phyloP scores from a whole-genome alignment of 2,113 vertebrate species.

The Barnardius zonarius region DNA sequence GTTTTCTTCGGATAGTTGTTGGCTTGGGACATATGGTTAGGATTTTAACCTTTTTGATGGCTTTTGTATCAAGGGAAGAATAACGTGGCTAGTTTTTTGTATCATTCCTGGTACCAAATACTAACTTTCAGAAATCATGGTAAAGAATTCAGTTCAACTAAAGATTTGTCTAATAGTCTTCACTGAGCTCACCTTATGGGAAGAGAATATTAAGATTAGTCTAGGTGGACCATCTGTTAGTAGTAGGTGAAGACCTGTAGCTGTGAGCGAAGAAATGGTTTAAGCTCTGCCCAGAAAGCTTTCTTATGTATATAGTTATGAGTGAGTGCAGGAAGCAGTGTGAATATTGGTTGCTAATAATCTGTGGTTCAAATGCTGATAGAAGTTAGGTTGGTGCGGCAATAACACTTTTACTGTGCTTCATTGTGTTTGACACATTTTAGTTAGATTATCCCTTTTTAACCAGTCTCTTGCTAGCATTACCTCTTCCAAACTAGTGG shows the following conservation, averaged over 20 bases:
- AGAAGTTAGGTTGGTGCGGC: not conserved
- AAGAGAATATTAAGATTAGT: not conserved
- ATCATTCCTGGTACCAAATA: not conserved
- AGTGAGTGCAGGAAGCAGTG: not conserved
- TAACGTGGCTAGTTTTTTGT: too few relatives aligned
- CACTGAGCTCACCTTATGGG: not conserved
- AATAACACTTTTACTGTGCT: not conserved
- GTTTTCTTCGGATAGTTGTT: not conserved
- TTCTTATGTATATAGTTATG: too few relatives aligned
- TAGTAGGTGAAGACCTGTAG: not conserved
- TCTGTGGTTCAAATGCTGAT: not conserved
- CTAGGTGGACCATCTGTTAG: not conserved
- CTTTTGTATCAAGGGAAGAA: not conserved
- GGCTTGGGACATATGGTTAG: not conserved
- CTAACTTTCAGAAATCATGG: not conserved
- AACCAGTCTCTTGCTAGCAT: not conserved
- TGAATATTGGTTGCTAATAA: not conserved
- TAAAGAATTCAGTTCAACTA: not conserved
- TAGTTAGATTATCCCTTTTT: not conserved
- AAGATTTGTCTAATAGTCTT: not conserved
- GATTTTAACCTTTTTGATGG: not conserved
- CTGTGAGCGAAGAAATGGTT: not conserved
- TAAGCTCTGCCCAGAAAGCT: not conserved
- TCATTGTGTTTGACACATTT: not conserved
- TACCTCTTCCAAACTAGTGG: not conserved